Evolutionary conservation across 2,888 invertebrate species (phyloP).

Genomic region (Scotopteryx bipunctaria): DNA sequence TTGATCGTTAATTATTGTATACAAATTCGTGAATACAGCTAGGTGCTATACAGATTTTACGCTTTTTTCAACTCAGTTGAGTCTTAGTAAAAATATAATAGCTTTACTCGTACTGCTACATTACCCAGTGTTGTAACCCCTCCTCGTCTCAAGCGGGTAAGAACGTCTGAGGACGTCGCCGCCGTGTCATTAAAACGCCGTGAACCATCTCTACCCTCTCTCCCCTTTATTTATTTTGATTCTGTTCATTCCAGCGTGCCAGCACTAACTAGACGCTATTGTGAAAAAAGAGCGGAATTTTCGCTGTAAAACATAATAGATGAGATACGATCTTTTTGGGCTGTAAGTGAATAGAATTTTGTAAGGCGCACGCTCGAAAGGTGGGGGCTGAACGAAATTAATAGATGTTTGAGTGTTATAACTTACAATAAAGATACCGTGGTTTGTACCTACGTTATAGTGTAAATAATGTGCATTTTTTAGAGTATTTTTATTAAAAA

Average conservation of each 20-base stretch:
- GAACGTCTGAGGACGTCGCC: conserved; percentile 23
- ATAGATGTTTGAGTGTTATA: conserved; percentile 21
- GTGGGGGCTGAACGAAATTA: conserved; percentile 13
- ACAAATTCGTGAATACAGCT: too few species aligned
- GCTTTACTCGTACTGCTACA: background rate
- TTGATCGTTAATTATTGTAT: too few species aligned
- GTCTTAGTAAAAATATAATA: too few species aligned
- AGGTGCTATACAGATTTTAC: too few species aligned
- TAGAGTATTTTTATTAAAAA: too few species aligned
- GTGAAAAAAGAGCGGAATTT: conserved; percentile 24
- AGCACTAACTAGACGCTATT: conserved; percentile 31
- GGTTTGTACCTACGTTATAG: background rate
- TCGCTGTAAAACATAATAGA: conserved; percentile 21
- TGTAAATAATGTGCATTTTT: background rate
- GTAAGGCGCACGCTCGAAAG: conserved; percentile 10
- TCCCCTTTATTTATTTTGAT: conserved; percentile 29
- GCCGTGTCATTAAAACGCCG: conserved; percentile 34
- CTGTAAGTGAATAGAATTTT: conserved; percentile 21
- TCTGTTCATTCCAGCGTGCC: conserved; percentile 24
- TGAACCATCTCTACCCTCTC: conserved; percentile 30
- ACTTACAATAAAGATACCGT: conserved; percentile 12
- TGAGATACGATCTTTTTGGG: conserved; percentile 21
- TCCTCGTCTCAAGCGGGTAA: conserved; percentile 21
- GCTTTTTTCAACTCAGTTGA: too few species aligned
- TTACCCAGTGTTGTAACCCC: background rate